Percentiles rank a stretch among this genome's conserved stretches.
Evolutionary conservation across 2,888 invertebrate genomes (phyloP).

Genomic region (Melieria picta): DNA sequence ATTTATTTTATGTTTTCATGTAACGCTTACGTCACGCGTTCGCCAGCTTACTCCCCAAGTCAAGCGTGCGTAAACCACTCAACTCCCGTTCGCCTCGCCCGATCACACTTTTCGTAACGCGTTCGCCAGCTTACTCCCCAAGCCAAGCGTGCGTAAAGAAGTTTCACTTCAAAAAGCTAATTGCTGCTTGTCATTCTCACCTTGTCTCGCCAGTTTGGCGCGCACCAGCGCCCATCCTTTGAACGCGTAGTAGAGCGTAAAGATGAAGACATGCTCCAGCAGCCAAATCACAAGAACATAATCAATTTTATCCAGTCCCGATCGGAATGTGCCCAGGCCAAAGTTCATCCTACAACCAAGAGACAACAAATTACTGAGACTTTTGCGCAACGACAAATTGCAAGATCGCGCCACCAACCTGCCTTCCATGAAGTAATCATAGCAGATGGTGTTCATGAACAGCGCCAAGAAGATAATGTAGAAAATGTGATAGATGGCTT

Average conservation of each 20-base stretch:
- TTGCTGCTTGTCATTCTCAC: constrained; percentile 42
- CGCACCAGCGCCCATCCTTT: constrained; percentile 67
- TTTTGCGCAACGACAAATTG: neutral
- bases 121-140: too few species aligned
- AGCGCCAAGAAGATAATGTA: constrained; percentile 79
- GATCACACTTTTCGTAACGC: too few species aligned
- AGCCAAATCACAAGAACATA: constrained; percentile 70
- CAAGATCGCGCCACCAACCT: constrained; percentile 66
- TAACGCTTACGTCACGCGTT: too few species aligned
- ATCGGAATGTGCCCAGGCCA: constrained; percentile 69
- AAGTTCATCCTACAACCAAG: constrained; percentile 44
- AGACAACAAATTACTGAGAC: too few species aligned
- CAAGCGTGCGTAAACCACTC: too few species aligned
- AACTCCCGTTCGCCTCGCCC: too few species aligned
- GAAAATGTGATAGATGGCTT: constrained; percentile 87
- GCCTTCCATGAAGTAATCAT: constrained; percentile 79
- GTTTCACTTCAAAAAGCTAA: too few species aligned
- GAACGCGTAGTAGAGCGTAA: constrained; percentile 66
- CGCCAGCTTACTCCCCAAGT: too few species aligned
- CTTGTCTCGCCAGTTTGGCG: constrained; percentile 47
- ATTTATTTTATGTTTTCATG: too few species aligned
- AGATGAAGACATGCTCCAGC: constrained; percentile 66
- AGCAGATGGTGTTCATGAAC: constrained; percentile 74
- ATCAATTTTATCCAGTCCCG: constrained; percentile 72
- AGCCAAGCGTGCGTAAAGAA: too few species aligned